Base-by-base conservation (phyloP, 2,797 vertebrate species). In the Meda fulgida region DNA sequence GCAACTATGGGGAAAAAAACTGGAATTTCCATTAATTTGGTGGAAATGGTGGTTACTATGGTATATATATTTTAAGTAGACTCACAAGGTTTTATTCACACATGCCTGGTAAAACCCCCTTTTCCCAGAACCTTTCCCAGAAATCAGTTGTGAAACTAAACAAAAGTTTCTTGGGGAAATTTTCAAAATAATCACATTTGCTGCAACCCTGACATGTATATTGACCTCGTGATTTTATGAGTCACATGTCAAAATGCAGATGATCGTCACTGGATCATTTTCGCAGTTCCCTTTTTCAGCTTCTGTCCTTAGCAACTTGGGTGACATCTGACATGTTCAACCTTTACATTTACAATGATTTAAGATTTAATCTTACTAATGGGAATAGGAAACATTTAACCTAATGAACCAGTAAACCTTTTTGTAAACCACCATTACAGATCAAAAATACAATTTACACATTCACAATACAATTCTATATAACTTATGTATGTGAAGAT, bases 271-370 rank as follows among this genome's bases (percentile, higher is more conserved):
- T 66, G n/a, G 19, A 66, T 36, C 0, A 66, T 66, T 71, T 71
- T 67, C 23, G 38, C 43, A 29, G 80, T 86, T 86, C 53, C 72
- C 67, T 55, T 73, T 73, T 70, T n/a, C 3, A 43, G 77, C 43
- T 72, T 86, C 75, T 43, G 51, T 53, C 65, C 9, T 26, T 69
- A 11, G 21, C 60, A 70, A 78, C 36, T 31, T 8, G 3, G 3
- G 3, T 38, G n/a, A 66, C 34, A 23, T 36, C 18, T 72, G 10
- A 63, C 5, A 46, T 1, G 5, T 60, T 72, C 21, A 55, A 8
- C 23, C 14, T 70, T 40, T 13, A 21, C 60, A 16, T 66, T 66
- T 66, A 29, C 16, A 40, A 3, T 19, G 8, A 29, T 63, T 60
- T 26, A 40, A 16, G n/a, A n/a, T n/a, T n/a, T 21, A 38, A 34